Evolutionary conservation across 2,113 vertebrate genomes (phyloP), one percentile per base, ranked within the genome.

Genomic region (Gallinago paraguaiae): DNA sequence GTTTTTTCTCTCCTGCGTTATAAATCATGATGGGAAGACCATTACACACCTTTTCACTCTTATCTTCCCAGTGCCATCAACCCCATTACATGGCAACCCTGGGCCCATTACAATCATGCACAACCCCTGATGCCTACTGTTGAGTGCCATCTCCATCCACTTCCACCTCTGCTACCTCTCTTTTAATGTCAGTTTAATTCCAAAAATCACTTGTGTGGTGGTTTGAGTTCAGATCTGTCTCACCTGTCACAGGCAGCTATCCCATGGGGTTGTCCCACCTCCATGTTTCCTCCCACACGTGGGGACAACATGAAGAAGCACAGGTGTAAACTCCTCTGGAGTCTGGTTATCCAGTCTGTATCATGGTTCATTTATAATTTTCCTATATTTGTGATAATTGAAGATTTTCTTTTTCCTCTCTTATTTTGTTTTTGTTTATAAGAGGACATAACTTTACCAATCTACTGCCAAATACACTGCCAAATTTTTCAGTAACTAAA

Each of bases 231-330:
- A 48, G 48, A 74, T 46, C 45, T 28, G 13, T 7, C 35, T 68
- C 3, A 0, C 30, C 33, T 15, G 4, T 6, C 20, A n/a, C 0
- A 1, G 11, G 54, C 56, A 76, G 39, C 48, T 11, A 33, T 28
- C 22, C 64, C 46, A 41, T 0, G 0, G 43, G 37, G 4, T 12
- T 59, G n/a, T 80, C 56, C 43, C 68, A 70, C 8, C 43, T 59
- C 37, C 25, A 25, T 3, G 1, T 53, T 57, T 64, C 54, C 33
- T 69, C 20, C 35, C 24, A 13, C 1, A 1, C 31, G 31, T 2
- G 1, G 53, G n/a, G 41, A 61, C 14, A 76, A 28, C 17, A 28
- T 8, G 11, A 72, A 61, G 59, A 43, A 82, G 78, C 4, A 13
- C 6, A 43, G 51, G 45, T 37, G 41, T 23, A 90, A 82, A 24